A percentile compares a stretch with the other conserved stretches of the same genome.
Evolutionary conservation across 2,888 invertebrate species (phyloP).

Genomic region (Drosophila koepferae): DNA sequence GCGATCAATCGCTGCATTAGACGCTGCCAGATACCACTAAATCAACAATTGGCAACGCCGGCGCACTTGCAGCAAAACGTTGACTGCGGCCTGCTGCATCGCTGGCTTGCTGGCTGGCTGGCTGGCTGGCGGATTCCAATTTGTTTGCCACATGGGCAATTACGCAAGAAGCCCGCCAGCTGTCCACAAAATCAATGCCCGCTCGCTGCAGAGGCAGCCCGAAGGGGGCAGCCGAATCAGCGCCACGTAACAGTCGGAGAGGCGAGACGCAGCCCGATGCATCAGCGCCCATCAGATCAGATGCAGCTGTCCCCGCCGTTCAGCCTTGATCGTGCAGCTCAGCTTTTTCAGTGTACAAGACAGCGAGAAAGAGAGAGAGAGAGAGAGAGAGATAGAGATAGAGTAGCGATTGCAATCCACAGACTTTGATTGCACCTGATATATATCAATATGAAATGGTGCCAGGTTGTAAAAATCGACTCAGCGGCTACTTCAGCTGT

Average conservation of each 20-base stretch:
- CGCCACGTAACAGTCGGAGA: conserved; percentile 56
- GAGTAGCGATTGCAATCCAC: conserved; percentile 60
- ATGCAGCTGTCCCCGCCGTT: conserved; percentile 23
- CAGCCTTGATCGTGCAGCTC: conserved; percentile 68
- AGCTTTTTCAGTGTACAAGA: conserved; percentile 44
- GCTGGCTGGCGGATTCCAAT: conserved; percentile 47
- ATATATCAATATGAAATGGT: conserved; percentile 68
- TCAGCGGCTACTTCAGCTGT: conserved; percentile 57
- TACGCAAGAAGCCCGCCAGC: conserved; percentile 51
- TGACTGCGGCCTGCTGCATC: conserved; percentile 20
- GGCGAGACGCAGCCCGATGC: conserved; percentile 54
- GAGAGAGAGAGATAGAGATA: neutral
- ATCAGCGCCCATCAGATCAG: conserved; percentile 50
- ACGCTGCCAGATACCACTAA: conserved; percentile 57
- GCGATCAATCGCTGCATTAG: conserved; percentile 69
- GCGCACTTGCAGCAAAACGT: conserved; percentile 33
- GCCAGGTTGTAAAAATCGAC: conserved; percentile 56
- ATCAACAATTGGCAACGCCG: conserved; percentile 74
- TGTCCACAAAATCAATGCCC: conserved; percentile 38
- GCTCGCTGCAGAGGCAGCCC: neutral
- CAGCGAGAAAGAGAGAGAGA: neutral
- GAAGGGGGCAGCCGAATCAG: conserved; percentile 31
- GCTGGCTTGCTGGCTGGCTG: conserved; percentile 21
- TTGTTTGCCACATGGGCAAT: conserved; percentile 65
- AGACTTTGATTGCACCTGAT: conserved; percentile 70